Evolutionary conservation across 2,113 vertebrate species (phyloP).

Genomic region (Sapayoa aenigma): DNA sequence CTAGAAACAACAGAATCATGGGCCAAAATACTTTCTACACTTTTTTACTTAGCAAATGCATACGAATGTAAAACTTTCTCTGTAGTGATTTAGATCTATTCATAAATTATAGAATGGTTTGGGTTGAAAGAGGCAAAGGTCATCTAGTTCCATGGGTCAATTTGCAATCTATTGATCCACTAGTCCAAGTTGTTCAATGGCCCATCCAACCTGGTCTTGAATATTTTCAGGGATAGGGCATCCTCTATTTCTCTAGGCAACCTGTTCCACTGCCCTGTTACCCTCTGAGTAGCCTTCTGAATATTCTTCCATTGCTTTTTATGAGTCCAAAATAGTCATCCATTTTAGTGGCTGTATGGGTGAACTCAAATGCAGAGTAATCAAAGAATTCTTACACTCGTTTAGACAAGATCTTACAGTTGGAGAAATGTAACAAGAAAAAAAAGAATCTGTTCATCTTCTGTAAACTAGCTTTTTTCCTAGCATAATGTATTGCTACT

Average conservation of each 20-base stretch:
- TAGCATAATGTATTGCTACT: neutral
- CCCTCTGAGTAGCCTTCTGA: neutral
- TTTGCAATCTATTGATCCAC: neutral
- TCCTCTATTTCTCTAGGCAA: neutral
- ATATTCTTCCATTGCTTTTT: neutral
- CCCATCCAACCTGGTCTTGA: neutral
- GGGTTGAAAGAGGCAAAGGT: neutral
- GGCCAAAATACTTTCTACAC: neutral
- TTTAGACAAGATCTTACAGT: neutral
- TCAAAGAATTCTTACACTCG: neutral
- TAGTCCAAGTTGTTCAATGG: neutral
- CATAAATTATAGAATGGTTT: neutral
- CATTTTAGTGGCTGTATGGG: neutral
- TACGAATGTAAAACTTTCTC: neutral
- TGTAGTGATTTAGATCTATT: neutral
- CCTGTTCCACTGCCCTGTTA: neutral
- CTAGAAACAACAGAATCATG: conserved; percentile 59
- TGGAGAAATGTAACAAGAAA: neutral
- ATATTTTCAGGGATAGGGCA: neutral
- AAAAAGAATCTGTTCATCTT: neutral
- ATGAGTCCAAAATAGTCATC: neutral
- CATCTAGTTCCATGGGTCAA: neutral
- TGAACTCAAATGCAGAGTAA: neutral
- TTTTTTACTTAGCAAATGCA: neutral
- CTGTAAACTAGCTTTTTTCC: neutral